Percentiles rank a stretch among this genome's conserved stretches.
phyloP scores from a whole-genome alignment of 64 coral and sea anemone species.

The Stylophora pistillata region DNA sequence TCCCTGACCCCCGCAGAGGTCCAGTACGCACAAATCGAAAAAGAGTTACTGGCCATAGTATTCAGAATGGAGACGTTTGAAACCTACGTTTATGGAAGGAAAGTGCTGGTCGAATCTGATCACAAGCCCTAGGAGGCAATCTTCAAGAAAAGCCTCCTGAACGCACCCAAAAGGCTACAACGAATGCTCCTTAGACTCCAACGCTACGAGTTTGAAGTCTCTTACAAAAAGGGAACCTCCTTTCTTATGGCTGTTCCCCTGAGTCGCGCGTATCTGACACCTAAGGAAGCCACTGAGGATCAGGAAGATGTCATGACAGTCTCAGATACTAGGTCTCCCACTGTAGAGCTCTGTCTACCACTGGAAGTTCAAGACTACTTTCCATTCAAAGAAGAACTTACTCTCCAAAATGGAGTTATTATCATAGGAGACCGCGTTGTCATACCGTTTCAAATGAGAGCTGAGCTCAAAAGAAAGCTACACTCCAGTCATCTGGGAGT shows the following conservation, averaged over 20 bases:
- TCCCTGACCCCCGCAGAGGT: too few species aligned
- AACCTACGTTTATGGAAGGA: too few species aligned
- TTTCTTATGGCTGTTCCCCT: neutral
- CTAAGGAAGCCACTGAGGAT: conserved; percentile 16
- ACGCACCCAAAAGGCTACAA: too few species aligned
- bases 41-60: too few species aligned
- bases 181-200: too few species aligned
- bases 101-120: too few species aligned
- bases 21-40: too few species aligned
- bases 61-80: too few species aligned
- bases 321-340: neutral
- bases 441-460: conserved; percentile 40
- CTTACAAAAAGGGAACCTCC: neutral
- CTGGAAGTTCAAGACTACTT: conserved; percentile 2
- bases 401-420: conserved; percentile 31
- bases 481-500: conserved; percentile 52
- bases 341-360: neutral
- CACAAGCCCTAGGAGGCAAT: too few species aligned
- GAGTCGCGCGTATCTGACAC: neutral
- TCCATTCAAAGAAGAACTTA: conserved; percentile 35
- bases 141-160: too few species aligned
- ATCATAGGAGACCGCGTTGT: conserved; percentile 58
- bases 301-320: neutral
- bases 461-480: too few species aligned
- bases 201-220: too few species aligned